Base-by-base conservation (phyloP, 2,113 vertebrate genomes). In the Emydura subglobosa region DNA sequence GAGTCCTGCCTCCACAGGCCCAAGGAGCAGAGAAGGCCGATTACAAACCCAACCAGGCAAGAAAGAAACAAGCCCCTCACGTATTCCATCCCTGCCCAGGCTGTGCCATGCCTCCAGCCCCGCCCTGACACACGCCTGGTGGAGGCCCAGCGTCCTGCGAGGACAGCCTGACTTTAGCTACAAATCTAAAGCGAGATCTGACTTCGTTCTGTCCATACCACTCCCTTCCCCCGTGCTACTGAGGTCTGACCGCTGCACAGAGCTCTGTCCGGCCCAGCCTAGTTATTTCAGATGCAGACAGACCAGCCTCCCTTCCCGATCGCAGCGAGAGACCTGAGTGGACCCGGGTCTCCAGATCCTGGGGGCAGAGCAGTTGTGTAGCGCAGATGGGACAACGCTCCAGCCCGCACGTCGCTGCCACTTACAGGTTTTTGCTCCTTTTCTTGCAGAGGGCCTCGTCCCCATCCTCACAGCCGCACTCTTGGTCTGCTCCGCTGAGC, bases 401-500 rank as follows among this genome's bases (percentile, higher is more conserved):
- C 16, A 34, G 27, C 29, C 59, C 12, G 79, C 34, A 12, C 9
- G 34, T 2, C 0, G 1, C 4, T 54, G 89, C 59, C 91, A 99
- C 99, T 98, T 98, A 99, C 99, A 99, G 97, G 97, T 98, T 99
- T 98, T 99, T 99, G 98, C 99, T 98, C 93, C 97, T 99, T 96
- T 99, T 99, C 98, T 99, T 99, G 98, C 95, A 98, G 93, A 97
- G 98, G 54, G 98, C 98, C 82, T 98, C 98, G 0, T 98, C 94
- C 29, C 98, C 98, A 34, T 97, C 95, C 0, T 99, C 99, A 79
- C 98, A 99, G 94, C 98, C 98, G 83, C 98, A 98, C 68, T 99
- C 98, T 0, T 99, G 92, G 90, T 99, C 98, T 2, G 97, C 92
- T 92, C 88, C 97, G 1, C 99, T 99, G 97, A 99, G 98, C 99